Conservation (phyloP, 2,888 invertebrate genomes). For the Neelides folsomi region DNA sequence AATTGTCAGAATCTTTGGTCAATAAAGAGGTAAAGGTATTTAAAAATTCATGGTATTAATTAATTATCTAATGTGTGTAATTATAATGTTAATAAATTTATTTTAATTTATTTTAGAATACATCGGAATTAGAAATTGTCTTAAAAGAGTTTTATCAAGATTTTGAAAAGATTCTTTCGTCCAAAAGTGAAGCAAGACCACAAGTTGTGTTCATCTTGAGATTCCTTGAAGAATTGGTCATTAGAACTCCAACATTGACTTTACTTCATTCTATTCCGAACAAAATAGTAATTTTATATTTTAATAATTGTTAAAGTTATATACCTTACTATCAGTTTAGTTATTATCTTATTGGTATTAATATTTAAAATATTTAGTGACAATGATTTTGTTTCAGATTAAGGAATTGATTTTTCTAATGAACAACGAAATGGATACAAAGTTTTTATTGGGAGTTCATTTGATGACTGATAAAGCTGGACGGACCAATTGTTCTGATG, state of each 20-base stretch:
- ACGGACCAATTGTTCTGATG: constrained; percentile 19
- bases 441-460: constrained; percentile 16
- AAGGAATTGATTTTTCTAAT: constrained; percentile 20
- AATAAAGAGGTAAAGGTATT: neutral
- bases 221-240: constrained; percentile 24
- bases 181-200: constrained; percentile 18
- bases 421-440: constrained; percentile 21
- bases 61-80: too few species aligned
- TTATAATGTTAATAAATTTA: too few species aligned
- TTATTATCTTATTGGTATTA: too few species aligned
- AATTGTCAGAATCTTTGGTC: constrained; percentile 10
- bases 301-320: too few species aligned
- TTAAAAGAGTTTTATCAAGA: constrained; percentile 24
- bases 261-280: constrained; percentile 19
- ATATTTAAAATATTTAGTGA: too few species aligned
- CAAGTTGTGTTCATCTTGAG: constrained; percentile 23
- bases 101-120: neutral
- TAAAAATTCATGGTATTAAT: too few species aligned
- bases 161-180: constrained; percentile 19
- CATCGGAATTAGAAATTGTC: constrained; percentile 14
- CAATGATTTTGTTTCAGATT: constrained; percentile 14
- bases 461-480: constrained; percentile 17
- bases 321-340: too few species aligned
- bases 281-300: constrained; percentile 14
- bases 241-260: constrained; percentile 17